These are phyloP conservation scores for Balearica regulorum DNA, from an alignment of 2,797 vertebrate genomes.

Conservation along the genomic window DNA sequence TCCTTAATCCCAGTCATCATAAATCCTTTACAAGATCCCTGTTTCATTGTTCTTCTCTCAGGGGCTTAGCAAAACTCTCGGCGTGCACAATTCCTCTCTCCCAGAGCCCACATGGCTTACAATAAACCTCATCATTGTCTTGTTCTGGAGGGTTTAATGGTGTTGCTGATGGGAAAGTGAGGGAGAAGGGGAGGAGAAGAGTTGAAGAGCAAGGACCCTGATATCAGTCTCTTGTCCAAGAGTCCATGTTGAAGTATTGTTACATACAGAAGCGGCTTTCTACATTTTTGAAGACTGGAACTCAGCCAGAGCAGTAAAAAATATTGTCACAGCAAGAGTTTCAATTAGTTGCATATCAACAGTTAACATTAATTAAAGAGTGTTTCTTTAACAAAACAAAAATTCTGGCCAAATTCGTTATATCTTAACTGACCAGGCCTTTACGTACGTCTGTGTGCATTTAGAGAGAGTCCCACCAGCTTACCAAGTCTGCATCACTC, in stretches of 20 bases:
- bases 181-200: background rate
- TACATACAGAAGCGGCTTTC: background rate
- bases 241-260: background rate
- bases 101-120: background rate
- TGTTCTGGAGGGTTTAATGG: background rate
- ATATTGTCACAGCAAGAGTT: background rate
- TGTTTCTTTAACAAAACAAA: background rate
- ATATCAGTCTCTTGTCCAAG: background rate
- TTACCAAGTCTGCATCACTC: background rate
- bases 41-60: slow-evolving; percentile 70
- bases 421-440: background rate
- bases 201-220: background rate
- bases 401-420: background rate
- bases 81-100: background rate
- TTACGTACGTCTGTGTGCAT: background rate
- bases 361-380: background rate
- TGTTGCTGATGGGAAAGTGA: background rate
- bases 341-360: background rate
- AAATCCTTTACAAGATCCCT: slow-evolving; percentile 68
- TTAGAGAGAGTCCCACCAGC: background rate
- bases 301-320: background rate
- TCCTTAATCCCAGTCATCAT: slow-evolving; percentile 67
- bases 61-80: slow-evolving; percentile 32
- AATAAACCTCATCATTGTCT: slow-evolving; percentile 1
- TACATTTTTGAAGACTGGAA: background rate